These are phyloP conservation scores for Brachypteracias leptosomus DNA, from an alignment of 2,113 vertebrate species.

Conservation along the genomic window DNA sequence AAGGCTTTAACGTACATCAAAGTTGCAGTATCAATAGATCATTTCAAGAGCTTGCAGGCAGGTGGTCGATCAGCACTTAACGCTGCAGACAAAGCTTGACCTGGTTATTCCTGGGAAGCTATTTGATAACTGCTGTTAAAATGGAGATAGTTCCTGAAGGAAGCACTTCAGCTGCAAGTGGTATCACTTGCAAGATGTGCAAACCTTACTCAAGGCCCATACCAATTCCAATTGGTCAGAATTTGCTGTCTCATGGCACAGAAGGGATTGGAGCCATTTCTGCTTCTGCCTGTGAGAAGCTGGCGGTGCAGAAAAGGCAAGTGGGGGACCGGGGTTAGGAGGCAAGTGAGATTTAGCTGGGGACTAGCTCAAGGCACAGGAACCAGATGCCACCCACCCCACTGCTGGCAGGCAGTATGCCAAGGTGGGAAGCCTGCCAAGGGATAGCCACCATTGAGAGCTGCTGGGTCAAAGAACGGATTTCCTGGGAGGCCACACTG, in stretches of 20 bases:
- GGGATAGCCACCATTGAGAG: not conserved
- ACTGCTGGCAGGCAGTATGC: not conserved
- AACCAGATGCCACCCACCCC: not conserved
- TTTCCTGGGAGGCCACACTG: not conserved
- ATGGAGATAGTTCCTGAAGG: not conserved
- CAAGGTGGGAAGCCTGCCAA: not conserved
- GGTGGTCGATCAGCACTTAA: not conserved
- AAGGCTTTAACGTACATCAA: not conserved
- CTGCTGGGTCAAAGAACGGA: not conserved
- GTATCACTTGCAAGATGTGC: not conserved
- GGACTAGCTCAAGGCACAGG: not conserved
- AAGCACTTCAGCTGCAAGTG: not conserved
- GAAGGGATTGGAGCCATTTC: not conserved
- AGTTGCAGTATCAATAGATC: not conserved
- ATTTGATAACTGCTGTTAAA: conserved; percentile 22
- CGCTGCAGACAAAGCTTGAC: not conserved
- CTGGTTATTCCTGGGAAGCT: not conserved
- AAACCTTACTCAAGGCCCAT: not conserved
- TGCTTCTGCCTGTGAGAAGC: not conserved
- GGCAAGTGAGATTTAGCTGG: not conserved
- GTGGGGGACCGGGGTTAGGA: not conserved
- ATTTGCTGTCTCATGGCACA: not conserved
- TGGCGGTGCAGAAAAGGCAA: not conserved
- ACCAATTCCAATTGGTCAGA: not conserved
- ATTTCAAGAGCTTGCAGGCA: not conserved